Evolutionary conservation across 2,888 invertebrate genomes (phyloP).

Genomic region (Apotomis turbidana): DNA sequence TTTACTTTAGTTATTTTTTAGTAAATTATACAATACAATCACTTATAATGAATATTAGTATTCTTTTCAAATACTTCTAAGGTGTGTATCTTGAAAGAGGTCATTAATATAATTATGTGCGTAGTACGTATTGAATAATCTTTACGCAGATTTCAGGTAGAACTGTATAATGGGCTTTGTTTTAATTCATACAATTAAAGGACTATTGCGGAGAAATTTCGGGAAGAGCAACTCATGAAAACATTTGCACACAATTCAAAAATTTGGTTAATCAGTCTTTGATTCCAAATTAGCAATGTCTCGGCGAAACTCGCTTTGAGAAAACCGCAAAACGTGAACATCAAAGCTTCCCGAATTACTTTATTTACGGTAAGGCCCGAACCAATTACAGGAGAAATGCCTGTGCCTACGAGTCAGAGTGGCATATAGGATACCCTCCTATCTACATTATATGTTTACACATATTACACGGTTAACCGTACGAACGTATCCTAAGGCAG

Average conservation of each 20-base stretch:
- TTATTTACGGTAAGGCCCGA: constrained; percentile 13
- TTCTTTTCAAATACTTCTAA: too few relatives aligned
- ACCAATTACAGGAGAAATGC: constrained; percentile 22
- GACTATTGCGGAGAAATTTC: too few relatives aligned
- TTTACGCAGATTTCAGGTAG: too few relatives aligned
- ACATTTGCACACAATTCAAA: constrained; percentile 2
- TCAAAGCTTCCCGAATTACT: constrained; percentile 18
- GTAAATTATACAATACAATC: too few relatives aligned
- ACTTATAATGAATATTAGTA: too few relatives aligned
- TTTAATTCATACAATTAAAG: too few relatives aligned
- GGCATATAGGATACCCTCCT: background rate
- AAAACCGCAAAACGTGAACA: constrained; percentile 16
- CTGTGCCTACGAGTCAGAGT: constrained; percentile 9
- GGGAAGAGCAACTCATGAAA: too few relatives aligned
- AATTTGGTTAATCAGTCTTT: background rate
- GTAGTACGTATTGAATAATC: too few relatives aligned
- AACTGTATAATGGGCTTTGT: too few relatives aligned
- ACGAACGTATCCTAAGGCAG: background rate
- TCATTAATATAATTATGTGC: too few relatives aligned
- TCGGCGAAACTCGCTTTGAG: background rate
- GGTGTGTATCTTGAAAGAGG: too few relatives aligned
- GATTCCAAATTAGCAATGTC: constrained; percentile 2
- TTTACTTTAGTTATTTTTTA: too few relatives aligned
- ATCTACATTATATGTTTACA: background rate
- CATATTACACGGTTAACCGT: background rate